Evolutionary conservation across 2,113 vertebrate species (phyloP), one percentile per base, ranked within the genome.

Genomic region (human (Homo sapiens)): DNA sequence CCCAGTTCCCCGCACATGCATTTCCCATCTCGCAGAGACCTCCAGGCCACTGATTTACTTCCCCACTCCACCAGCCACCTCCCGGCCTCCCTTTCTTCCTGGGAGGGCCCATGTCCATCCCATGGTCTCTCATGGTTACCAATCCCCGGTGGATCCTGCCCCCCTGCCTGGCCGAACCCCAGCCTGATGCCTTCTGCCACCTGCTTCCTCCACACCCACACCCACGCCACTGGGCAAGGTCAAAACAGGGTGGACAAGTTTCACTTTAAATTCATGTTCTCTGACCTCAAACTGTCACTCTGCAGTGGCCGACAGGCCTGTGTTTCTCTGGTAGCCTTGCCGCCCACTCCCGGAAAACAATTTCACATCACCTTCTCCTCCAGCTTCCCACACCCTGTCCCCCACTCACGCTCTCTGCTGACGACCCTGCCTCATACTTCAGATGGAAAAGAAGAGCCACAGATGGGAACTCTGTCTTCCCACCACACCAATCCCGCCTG

Each of bases 231-330:
- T 7, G n/a, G 94, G 59, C 80, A 2, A 72, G 23, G 5, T 32
- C 79, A 38, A 61, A 96, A 86, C 80, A 27, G 84, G 84, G 90
- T 32, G 87, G 90, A 75, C 55, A 57, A 64, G 84, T 84, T 94
- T 93, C 87, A 23, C 11, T 89, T 68, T n/a, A 70, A 48, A 83
- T 64, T 27, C 43, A 5, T 9, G 20, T 83, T 86, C 79, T 87
- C 97, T 80, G 92, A 96, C 94, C 97, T 92, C 94, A 89, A 89
- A 86, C 95, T 89, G 94, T 93, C 90, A 57, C 10, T 94, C 82
- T 55, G 22, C 83, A 25, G 14, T 3, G 20, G 73, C 80, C 52
- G 27, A 40, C 59, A 35, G 72, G 66, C 90, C 23, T 61, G 32
- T 35, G 79, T 52, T 59, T 86, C 87, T 72, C 86, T 5, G 43